A percentile compares a stretch with the other conserved stretches of the same genome.
phyloP scores from a whole-genome alignment of 1,140 invertebrate genomes.

The Aphelinus certus region DNA sequence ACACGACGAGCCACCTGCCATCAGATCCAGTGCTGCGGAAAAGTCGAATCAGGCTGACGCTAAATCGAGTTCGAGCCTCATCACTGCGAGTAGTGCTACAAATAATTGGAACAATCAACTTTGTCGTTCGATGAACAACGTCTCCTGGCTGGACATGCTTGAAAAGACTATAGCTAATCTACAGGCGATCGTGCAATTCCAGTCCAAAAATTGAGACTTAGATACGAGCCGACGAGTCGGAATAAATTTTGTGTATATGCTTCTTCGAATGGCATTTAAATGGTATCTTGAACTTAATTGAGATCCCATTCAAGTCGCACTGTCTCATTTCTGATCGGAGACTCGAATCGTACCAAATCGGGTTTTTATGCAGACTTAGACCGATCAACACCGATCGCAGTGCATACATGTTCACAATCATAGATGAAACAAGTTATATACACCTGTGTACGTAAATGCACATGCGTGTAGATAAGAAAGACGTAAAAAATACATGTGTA shows the following conservation, averaged over 20 bases:
- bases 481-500: slow-evolving; percentile 36
- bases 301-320: slow-evolving; percentile 1
- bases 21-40: slow-evolving; percentile 43
- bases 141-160: slow-evolving; percentile 63
- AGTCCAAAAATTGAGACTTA: slow-evolving; percentile 42
- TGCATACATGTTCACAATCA: slow-evolving; percentile 21
- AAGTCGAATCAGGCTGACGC: slow-evolving; percentile 41
- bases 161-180: slow-evolving; percentile 62
- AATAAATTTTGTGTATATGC: slow-evolving; percentile 9
- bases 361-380: slow-evolving; percentile 1
- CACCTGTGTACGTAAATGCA: slow-evolving; percentile 28
- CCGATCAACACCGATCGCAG: neutral
- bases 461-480: slow-evolving; percentile 30
- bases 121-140: slow-evolving; percentile 53
- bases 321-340: neutral
- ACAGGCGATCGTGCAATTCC: slow-evolving; percentile 61
- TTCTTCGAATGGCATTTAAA: slow-evolving; percentile 22
- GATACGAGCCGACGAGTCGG: neutral
- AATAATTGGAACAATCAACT: slow-evolving; percentile 55
- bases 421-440: slow-evolving; percentile 23
- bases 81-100: slow-evolving; percentile 39
- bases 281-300: neutral
- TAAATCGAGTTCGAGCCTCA: slow-evolving; percentile 39
- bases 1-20: slow-evolving; percentile 38
- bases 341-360: slow-evolving; percentile 16